Base-by-base conservation (phyloP, 1,140 invertebrate genomes). In the Anastatus disparis region DNA sequence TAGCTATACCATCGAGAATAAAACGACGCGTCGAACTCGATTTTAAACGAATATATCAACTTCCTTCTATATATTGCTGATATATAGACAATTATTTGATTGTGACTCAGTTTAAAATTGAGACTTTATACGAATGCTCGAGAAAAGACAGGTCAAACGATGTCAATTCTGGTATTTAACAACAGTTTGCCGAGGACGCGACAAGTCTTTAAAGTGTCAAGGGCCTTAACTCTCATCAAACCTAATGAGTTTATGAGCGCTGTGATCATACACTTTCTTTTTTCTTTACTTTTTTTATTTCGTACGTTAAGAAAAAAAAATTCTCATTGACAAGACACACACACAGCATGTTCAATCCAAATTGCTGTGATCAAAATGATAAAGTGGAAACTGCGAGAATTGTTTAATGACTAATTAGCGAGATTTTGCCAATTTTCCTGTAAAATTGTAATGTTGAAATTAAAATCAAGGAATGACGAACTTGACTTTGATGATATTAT, bases 141-240 rank as follows among this genome's bases (percentile, higher is more conserved):
- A 70, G 77, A 77, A 75, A 81, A 81, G 80, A 78, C 79, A 76
- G 81, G 82, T 82, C 76, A 83, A 83, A 82, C 72, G 79, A 79
- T 82, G 81, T 82, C 81, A 83, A 82, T 77, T 83, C 75, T 62
- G 74, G 79, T 81, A 83, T 83, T 82, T 83, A 83, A 80, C 79
- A 78, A 81, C 78, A 82, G n/a, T n/a, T n/a, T 77, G 68, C n/a
- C 72, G 72, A 59, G 76, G 63, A 72, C 76, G 76, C 70, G 73
- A 61, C 61, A 64, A 70, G 72, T 52, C 74, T 75, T 79, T 67
- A 73, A 77, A 71, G 74, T 78, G 79, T 81, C 78, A 77, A 79
- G 78, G 76, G 77, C 70, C 78, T 79, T 74, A 72, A 59, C 53
- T 52, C 67, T 73, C 75, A 62, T 68, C 69, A 73, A 74, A 35